Conservation (phyloP, 2,888 invertebrate species). For the Erebia aethiops region DNA sequence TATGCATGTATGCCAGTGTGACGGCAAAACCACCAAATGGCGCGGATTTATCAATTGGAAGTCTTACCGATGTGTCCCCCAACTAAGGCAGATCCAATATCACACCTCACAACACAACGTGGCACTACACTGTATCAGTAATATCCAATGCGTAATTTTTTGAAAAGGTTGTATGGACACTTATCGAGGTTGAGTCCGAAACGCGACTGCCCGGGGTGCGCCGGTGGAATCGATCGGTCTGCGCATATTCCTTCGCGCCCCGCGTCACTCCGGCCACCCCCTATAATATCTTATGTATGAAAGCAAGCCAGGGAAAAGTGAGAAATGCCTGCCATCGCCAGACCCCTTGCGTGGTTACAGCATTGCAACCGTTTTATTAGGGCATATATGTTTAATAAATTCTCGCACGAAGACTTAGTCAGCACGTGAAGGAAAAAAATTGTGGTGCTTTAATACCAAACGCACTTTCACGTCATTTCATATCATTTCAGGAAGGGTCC, state of each 20-base stretch:
- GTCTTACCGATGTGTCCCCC: slow-evolving; percentile 42
- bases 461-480: too few relatives aligned
- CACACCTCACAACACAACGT: slow-evolving; percentile 51
- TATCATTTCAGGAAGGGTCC: too few relatives aligned
- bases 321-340: slow-evolving; percentile 55
- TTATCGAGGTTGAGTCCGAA: slow-evolving; percentile 51
- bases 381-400: background rate
- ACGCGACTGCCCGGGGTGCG: slow-evolving; percentile 72
- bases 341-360: slow-evolving; percentile 43
- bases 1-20: background rate
- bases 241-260: slow-evolving; percentile 67
- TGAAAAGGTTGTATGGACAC: slow-evolving; percentile 49
- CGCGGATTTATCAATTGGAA: slow-evolving; percentile 12
- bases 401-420: background rate
- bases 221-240: slow-evolving; percentile 69
- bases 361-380: slow-evolving; percentile 28
- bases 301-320: slow-evolving; percentile 66
- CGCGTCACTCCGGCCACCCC: slow-evolving; percentile 63
- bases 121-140: slow-evolving; percentile 47
- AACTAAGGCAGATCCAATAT: slow-evolving; percentile 25
- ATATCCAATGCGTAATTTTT: slow-evolving; percentile 69
- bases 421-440: background rate
- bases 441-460: too few relatives aligned
- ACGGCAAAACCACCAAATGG: background rate
- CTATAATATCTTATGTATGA: slow-evolving; percentile 82